phyloP scores from a whole-genome alignment of 2,888 invertebrate genomes.

The Brachyptera putata region DNA sequence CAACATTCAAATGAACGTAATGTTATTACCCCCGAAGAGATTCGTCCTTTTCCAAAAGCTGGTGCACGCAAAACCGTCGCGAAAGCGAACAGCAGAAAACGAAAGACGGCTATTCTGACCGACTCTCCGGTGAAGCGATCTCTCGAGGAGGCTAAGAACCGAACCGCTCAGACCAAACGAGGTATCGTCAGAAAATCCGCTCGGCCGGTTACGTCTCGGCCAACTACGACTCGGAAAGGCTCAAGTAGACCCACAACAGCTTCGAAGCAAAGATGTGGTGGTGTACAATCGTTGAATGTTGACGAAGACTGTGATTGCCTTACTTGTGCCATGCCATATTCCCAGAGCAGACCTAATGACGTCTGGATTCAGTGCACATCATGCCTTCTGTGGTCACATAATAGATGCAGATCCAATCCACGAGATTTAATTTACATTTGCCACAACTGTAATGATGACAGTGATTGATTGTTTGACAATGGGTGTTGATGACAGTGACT shows the following conservation, averaged over 20 bases:
- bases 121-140: slow-evolving; percentile 13
- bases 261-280: not conserved
- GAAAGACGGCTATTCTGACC: not conserved
- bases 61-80: not conserved
- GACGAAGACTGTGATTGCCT: slow-evolving; percentile 22
- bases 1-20: no score
- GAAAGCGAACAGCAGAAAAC: not conserved
- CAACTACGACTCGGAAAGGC: not conserved
- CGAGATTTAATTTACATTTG: no score
- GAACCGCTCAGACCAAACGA: not conserved
- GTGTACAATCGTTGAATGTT: not conserved
- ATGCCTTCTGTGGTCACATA: no score
- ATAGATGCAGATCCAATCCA: no score
- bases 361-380: no score
- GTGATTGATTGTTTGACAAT: no score
- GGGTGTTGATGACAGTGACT: no score
- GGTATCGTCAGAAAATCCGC: not conserved
- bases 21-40: slow-evolving; percentile 3
- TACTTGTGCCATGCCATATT: no score
- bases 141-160: not conserved
- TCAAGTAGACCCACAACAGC: not conserved
- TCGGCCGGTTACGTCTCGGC: not conserved
- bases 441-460: no score
- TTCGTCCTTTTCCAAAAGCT: not conserved
- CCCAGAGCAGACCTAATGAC: no score